These are phyloP conservation scores for Melanaphis sacchari DNA, from an alignment of 1,140 invertebrate genomes.

Conservation along the genomic window DNA sequence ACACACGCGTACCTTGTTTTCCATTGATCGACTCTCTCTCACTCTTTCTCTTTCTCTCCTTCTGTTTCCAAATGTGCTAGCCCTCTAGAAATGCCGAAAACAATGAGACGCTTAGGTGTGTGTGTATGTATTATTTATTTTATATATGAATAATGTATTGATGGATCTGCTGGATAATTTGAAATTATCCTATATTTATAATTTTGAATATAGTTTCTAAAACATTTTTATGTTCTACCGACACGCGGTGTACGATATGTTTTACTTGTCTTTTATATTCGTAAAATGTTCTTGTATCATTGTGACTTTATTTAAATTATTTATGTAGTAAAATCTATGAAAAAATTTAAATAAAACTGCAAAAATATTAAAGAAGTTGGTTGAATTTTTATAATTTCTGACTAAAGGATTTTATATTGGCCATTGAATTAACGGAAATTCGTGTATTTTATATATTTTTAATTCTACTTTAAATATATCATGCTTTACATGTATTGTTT, in stretches of 20 bases:
- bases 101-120: conserved; percentile 18
- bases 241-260: background rate
- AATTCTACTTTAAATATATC: background rate
- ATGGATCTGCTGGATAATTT: background rate
- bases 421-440: background rate
- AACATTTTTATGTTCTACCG: background rate
- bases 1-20: conserved; percentile 49
- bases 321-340: background rate
- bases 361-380: background rate
- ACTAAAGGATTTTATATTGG: background rate
- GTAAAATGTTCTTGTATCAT: background rate
- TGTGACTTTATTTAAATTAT: background rate
- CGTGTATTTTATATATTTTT: background rate
- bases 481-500: background rate
- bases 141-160: background rate
- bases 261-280: background rate
- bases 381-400: background rate
- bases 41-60: background rate
- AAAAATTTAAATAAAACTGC: background rate
- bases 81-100: conserved; percentile 9
- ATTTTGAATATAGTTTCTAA: conserved; percentile 18
- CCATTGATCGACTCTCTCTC: conserved; percentile 36
- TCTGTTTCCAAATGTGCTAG: background rate
- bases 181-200: background rate
- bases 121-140: conserved; percentile 4